phyloP scores from a whole-genome alignment of 2,113 vertebrate species.

The Vanacampus margaritifer region DNA sequence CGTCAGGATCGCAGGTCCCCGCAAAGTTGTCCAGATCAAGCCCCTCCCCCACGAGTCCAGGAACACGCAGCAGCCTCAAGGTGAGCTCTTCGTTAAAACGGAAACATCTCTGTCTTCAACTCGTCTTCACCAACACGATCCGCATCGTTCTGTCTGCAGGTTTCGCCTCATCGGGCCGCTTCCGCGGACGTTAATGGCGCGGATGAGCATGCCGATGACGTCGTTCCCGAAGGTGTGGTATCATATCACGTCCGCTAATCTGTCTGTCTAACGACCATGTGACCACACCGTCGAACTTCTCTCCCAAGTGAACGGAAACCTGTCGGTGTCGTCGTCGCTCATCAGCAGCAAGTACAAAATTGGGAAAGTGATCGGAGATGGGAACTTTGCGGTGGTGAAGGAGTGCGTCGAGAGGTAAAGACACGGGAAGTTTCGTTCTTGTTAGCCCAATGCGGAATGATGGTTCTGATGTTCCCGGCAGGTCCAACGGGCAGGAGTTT shows the following conservation, averaged over 20 bases:
- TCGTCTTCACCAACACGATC: neutral
- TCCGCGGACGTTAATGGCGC: conserved; percentile 84
- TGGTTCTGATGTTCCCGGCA: conserved; percentile 51
- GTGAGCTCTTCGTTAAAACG: conserved; percentile 49
- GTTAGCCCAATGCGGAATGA: neutral
- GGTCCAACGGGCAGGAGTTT: conserved; percentile 90
- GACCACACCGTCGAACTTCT: neutral
- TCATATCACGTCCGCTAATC: no score
- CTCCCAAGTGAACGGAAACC: conserved; percentile 84
- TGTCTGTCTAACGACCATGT: neutral
- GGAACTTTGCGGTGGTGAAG: conserved; percentile 96
- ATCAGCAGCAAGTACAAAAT: conserved; percentile 93
- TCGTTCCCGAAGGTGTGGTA: conserved; percentile 77
- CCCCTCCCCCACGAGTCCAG: conserved; percentile 87
- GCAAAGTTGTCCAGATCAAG: conserved; percentile 84
- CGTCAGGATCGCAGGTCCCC: conserved; percentile 78
- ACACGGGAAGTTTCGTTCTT: neutral
- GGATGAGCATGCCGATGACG: conserved; percentile 69
- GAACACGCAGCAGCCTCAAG: conserved; percentile 81
- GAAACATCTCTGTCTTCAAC: no score
- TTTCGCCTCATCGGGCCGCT: conserved; percentile 76
- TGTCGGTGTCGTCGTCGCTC: conserved; percentile 76
- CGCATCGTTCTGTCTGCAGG: conserved; percentile 52
- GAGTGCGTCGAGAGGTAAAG: conserved; percentile 89
- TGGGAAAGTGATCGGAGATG: conserved; percentile 95